Conservation (phyloP, 2,888 invertebrate genomes). For the Zootermopsis nevadensis region DNA sequence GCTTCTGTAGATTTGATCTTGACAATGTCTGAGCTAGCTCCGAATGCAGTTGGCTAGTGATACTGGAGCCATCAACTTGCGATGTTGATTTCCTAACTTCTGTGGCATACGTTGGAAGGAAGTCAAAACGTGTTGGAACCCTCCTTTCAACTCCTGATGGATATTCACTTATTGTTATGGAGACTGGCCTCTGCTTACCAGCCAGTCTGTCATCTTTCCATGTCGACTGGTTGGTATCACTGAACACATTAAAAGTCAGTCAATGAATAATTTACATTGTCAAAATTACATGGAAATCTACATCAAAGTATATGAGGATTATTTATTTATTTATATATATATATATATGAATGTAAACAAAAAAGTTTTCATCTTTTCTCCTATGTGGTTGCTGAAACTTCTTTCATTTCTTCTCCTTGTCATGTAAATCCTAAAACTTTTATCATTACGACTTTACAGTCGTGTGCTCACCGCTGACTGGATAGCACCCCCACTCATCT, state of each 20-base stretch:
- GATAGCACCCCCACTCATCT: too few relatives aligned
- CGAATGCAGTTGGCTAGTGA: slow-evolving; percentile 67
- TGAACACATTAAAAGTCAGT: background rate
- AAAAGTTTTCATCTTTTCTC: too few relatives aligned
- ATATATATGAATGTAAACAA: too few relatives aligned
- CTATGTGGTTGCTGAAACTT: too few relatives aligned
- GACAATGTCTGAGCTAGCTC: slow-evolving; percentile 81
- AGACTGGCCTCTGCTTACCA: slow-evolving; percentile 51
- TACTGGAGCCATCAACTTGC: slow-evolving; percentile 27
- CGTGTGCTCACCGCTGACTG: too few relatives aligned
- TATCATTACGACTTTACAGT: too few relatives aligned
- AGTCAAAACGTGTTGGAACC: slow-evolving; percentile 49
- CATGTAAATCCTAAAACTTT: too few relatives aligned
- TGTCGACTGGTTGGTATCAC: background rate
- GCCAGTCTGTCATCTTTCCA: background rate
- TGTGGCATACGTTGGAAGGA: slow-evolving; percentile 38
- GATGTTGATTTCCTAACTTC: slow-evolving; percentile 20
- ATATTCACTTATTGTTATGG: slow-evolving; percentile 58
- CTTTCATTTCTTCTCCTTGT: too few relatives aligned
- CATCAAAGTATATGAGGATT: too few relatives aligned
- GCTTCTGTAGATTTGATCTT: slow-evolving; percentile 74
- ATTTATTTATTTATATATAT: too few relatives aligned
- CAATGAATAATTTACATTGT: too few relatives aligned
- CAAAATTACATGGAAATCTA: too few relatives aligned
- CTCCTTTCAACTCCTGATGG: slow-evolving; percentile 51